Conservation (phyloP, 2,113 vertebrate genomes). For the Tonatia bakeri region DNA sequence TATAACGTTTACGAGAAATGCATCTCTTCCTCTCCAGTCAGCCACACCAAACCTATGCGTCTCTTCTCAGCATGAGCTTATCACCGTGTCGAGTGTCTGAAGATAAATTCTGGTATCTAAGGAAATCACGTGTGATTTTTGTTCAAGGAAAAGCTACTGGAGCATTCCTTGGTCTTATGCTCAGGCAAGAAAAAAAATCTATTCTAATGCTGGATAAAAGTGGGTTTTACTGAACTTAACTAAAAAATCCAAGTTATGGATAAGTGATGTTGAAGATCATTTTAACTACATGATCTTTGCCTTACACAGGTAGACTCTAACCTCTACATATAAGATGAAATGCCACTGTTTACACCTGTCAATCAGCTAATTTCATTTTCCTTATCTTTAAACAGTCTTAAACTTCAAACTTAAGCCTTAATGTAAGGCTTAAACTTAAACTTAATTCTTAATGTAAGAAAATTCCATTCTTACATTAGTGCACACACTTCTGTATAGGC, state of each 20-base stretch:
- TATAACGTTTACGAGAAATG: neutral
- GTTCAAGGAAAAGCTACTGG: neutral
- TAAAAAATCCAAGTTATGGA: neutral
- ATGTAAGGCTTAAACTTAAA: too few species aligned
- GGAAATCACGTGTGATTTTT: neutral
- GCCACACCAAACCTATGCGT: neutral
- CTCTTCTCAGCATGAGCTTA: neutral
- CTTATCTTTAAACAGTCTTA: neutral
- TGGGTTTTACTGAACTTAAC: neutral
- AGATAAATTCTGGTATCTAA: neutral
- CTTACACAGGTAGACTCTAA: neutral
- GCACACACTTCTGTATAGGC: neutral
- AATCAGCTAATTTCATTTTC: slow-evolving; percentile 26
- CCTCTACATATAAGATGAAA: neutral
- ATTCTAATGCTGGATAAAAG: neutral
- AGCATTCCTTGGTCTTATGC: neutral
- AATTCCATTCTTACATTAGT: neutral
- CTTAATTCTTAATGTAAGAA: neutral
- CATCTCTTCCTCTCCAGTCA: neutral
- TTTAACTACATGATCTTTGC: slow-evolving; percentile 22
- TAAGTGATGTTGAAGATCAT: neutral
- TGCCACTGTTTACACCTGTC: neutral
- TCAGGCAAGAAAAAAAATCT: neutral
- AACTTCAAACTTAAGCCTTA: slow-evolving; percentile 41
- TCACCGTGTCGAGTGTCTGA: neutral